Evolutionary conservation across 2,888 invertebrate genomes (phyloP).

Genomic region (Hololepta plana): DNA sequence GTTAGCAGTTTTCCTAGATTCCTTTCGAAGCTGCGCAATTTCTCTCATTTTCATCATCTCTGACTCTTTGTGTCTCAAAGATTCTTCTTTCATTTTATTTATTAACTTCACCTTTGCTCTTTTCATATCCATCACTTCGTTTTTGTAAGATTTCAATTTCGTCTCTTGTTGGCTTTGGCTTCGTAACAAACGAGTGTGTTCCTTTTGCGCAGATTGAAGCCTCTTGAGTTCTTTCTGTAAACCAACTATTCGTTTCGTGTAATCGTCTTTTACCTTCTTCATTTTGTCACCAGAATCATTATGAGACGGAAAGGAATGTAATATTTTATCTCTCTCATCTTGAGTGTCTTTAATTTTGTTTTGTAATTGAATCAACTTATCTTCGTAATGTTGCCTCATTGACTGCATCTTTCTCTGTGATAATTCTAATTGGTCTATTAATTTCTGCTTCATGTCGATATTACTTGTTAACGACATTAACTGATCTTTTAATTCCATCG

Average conservation of each 20-base stretch:
- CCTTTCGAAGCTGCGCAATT: slow-evolving; percentile 80
- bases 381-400: slow-evolving; percentile 83
- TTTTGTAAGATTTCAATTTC: slow-evolving; percentile 49
- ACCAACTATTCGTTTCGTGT: slow-evolving; percentile 63
- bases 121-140: slow-evolving; percentile 68
- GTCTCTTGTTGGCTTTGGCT: slow-evolving; percentile 63
- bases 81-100: slow-evolving; percentile 86
- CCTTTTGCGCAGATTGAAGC: slow-evolving; percentile 71
- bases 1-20: slow-evolving; percentile 74
- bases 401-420: slow-evolving; percentile 73
- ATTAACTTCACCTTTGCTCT: slow-evolving; percentile 70
- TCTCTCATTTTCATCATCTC: slow-evolving; percentile 65
- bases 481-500: slow-evolving; percentile 54
- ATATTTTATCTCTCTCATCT: slow-evolving; percentile 77
- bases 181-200: slow-evolving; percentile 70
- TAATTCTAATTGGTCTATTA: slow-evolving; percentile 84
- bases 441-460: slow-evolving; percentile 83
- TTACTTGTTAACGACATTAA: slow-evolving; percentile 80
- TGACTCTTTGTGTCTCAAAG: slow-evolving; percentile 65
- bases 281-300: slow-evolving; percentile 47
- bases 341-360: slow-evolving; percentile 74
- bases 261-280: slow-evolving; percentile 72
- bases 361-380: slow-evolving; percentile 68
- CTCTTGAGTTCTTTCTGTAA: slow-evolving; percentile 77
- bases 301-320: slow-evolving; percentile 31